These are phyloP conservation scores for Recurvirostra avosetta DNA, from an alignment of 2,113 vertebrate genomes.

Conservation along the genomic window DNA sequence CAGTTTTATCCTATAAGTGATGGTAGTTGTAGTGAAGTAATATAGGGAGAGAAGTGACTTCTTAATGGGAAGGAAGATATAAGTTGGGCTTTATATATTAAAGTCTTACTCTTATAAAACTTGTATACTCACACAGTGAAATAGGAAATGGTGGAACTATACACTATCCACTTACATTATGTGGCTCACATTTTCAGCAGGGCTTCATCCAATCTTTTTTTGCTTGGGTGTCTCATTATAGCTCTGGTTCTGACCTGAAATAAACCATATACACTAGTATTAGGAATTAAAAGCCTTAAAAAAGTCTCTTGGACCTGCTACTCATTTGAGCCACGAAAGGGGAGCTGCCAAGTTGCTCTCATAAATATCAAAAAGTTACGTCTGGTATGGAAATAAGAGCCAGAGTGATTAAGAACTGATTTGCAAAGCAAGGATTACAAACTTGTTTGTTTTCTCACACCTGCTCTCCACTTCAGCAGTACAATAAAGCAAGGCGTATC, in stretches of 20 bases:
- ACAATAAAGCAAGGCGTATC: background rate
- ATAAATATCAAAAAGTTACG: constrained; percentile 4
- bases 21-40: background rate
- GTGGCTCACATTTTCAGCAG: background rate
- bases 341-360: background rate
- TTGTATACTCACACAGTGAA: background rate
- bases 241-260: background rate
- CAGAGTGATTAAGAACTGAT: constrained; percentile 14
- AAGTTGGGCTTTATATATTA: background rate
- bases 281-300: background rate
- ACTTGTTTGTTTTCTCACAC: constrained; percentile 21
- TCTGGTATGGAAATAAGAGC: constrained; percentile 7
- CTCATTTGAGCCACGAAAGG: background rate
- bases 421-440: background rate
- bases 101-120: background rate
- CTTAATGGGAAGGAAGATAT: background rate
- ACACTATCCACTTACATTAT: background rate
- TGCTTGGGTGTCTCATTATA: background rate
- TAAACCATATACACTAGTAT: background rate
- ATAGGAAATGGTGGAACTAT: background rate
- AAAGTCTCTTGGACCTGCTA: background rate
- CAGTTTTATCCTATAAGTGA: background rate
- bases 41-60: background rate
- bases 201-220: background rate
- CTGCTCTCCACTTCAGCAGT: constrained; percentile 10